phyloP scores from a whole-genome alignment of 1,140 invertebrate genomes.

The Wiebesia pumilae region DNA sequence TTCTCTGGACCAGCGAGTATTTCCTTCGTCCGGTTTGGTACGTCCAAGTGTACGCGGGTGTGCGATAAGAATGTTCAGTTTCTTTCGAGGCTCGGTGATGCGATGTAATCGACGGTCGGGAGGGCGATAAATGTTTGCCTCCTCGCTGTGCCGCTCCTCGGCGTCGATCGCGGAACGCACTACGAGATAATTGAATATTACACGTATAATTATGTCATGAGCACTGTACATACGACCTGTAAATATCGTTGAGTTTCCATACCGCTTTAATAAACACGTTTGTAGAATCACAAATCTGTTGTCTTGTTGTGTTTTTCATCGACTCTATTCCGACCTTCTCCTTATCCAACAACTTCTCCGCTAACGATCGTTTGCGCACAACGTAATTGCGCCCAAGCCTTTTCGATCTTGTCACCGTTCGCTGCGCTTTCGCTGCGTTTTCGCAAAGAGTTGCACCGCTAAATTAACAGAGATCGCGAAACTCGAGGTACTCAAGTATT shows the following conservation, averaged over 20 bases:
- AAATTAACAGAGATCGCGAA: no score
- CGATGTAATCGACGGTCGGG: conserved; percentile 36
- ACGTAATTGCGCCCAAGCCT: no score
- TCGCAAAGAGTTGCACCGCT: no score
- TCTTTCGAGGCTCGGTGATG: conserved; percentile 39
- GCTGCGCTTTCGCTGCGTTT: no score
- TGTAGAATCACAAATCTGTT: conserved; percentile 71
- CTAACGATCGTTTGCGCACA: not conserved
- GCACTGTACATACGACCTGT: conserved; percentile 73
- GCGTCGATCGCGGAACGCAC: conserved; percentile 54
- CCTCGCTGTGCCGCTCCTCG: conserved; percentile 51
- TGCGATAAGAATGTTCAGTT: conserved; percentile 30
- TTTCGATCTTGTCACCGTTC: not conserved
- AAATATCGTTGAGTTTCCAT: conserved; percentile 77
- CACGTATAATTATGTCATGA: conserved; percentile 52
- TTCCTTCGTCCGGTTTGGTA: conserved; percentile 18
- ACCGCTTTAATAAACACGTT: conserved; percentile 77
- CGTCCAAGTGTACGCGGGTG: not conserved
- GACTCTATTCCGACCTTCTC: conserved; percentile 35
- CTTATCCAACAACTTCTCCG: conserved; percentile 4
- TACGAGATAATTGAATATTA: conserved; percentile 56
- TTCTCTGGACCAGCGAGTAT: conserved; percentile 25
- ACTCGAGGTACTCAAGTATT: no score
- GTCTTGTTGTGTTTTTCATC: conserved; percentile 51
- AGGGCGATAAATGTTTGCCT: conserved; percentile 29